Percentiles rank a stretch among this genome's conserved stretches.
These are phyloP conservation scores for Dasyornis broadbenti DNA, from an alignment of 2,113 vertebrate species.

Conservation along the genomic window DNA sequence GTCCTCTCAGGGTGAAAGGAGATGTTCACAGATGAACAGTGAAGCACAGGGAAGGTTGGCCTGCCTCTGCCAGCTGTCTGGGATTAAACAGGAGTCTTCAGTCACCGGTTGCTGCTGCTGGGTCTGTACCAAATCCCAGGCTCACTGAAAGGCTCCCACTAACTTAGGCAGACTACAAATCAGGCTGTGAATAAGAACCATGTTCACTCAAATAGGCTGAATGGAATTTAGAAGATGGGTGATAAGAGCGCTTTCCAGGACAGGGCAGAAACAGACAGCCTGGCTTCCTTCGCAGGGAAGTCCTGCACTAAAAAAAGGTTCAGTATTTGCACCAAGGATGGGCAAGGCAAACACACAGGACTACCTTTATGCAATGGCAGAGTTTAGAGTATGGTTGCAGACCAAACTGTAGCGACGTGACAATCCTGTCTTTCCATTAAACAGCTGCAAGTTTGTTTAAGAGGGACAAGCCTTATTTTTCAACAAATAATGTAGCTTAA, in stretches of 20 bases:
- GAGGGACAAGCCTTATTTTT: neutral
- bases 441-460: neutral
- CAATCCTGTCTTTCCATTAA: neutral
- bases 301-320: neutral
- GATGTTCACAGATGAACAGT: neutral
- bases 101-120: neutral
- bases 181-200: neutral
- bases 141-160: neutral
- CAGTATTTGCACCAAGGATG: neutral
- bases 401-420: neutral
- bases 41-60: neutral
- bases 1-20: neutral
- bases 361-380: neutral
- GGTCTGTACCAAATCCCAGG: neutral
- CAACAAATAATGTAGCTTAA: neutral
- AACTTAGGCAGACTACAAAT: neutral
- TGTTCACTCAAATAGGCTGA: neutral
- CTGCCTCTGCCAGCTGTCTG: neutral
- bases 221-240: neutral
- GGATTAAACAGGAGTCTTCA: neutral
- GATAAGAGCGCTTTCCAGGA: neutral
- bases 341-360: neutral
- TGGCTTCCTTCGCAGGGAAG: neutral
- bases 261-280: neutral
- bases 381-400: neutral